These are phyloP conservation scores for Heterotis niloticus DNA, from an alignment of 2,113 vertebrate species.

Conservation along the genomic window DNA sequence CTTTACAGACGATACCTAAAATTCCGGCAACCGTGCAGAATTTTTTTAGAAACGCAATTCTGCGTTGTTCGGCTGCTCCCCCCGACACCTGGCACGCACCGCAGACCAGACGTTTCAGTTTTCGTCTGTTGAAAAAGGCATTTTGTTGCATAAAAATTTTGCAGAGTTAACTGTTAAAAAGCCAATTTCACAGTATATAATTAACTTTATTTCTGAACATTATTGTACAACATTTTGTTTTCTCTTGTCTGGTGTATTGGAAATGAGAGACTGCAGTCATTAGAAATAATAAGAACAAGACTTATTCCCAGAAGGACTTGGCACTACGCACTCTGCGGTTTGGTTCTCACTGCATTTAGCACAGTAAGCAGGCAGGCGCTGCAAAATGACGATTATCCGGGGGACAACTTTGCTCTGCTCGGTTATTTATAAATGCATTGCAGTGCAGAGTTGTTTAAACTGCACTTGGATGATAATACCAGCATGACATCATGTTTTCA, in stretches of 20 bases:
- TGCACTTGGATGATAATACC: not conserved
- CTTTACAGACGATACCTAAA: too few species aligned
- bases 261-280: not conserved
- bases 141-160: too few species aligned
- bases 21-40: too few species aligned
- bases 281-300: not conserved
- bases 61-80: too few species aligned
- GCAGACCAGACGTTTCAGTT: too few species aligned
- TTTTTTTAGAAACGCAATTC: too few species aligned
- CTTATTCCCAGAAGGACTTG: not conserved
- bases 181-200: not conserved
- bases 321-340: not conserved
- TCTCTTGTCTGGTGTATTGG: not conserved
- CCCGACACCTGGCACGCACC: too few species aligned
- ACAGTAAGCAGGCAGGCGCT: not conserved
- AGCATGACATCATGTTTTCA: not conserved
- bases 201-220: not conserved
- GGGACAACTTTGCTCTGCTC: not conserved
- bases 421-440: not conserved
- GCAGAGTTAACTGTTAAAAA: too few species aligned
- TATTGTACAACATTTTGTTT: not conserved
- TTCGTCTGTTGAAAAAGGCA: too few species aligned
- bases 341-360: not conserved
- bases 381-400: not conserved
- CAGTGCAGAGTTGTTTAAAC: not conserved